Base-by-base conservation (phyloP, 1,140 invertebrate species). In the Pogonomyrmex barbatus region DNA sequence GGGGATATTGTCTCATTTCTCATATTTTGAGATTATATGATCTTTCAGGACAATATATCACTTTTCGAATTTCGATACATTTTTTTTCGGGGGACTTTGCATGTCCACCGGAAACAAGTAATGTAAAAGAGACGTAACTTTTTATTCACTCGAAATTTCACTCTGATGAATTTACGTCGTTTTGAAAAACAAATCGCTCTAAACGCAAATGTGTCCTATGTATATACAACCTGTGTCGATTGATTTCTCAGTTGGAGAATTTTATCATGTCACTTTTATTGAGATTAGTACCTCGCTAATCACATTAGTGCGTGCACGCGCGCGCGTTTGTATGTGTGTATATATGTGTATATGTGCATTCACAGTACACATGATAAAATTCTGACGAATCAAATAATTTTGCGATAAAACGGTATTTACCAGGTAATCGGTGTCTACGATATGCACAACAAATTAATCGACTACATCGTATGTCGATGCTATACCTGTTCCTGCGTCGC, bases 371-470 rank as follows among this genome's bases (percentile, higher is more conserved):
- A 17, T 54, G 33, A 81, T 68, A 56, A 70, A 54, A 68, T 24
- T 54, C 62, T 24, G 9, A n/a, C 0, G 30, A 56, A 54, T 70
- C 9, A 68, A 42, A 45, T 42, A 67, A 52, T 30, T 24, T 36
- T 78, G 30, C 14, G 17, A 39, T 36, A 58, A 14, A 58, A 52
- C 52, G 39, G 17, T 36, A 30, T 62, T 62, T 24, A 39, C 14
- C 60, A 10, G 14, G 4, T 10, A 12, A 79, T 63, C 30, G 36
- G 8, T 78, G 47, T 42, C 36, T 70, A 56, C 4, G 1, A 42
- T 52, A 52, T 65, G 39, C 71, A 58, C 71, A 75, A 58, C 33
- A 33, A 50, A 47, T 78, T 12, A 47, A 78, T 78, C 76, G 50
- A 78, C 14, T 33, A 30, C 50, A 65, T 81, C 63, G n/a, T 3